Percentiles rank a stretch among this genome's conserved stretches.
Conservation (phyloP, 2,888 invertebrate species). For the Pristionchus mayeri region DNA sequence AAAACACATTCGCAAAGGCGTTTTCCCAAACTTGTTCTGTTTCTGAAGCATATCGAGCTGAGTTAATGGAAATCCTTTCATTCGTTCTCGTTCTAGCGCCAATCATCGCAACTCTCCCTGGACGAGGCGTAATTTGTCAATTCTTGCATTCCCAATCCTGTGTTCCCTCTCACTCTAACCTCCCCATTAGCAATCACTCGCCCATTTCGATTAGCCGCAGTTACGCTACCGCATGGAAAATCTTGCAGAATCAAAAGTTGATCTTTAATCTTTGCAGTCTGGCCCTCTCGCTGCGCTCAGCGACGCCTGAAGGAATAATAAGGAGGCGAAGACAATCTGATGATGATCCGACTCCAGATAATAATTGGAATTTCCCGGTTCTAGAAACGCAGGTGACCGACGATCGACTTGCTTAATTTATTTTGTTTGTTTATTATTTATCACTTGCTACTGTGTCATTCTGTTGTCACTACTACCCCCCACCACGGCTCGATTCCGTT, state of each 20-base stretch:
- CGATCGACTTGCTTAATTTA: background rate
- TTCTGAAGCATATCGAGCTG: too few species aligned
- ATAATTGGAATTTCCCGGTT: constrained; percentile 37
- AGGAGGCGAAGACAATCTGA: background rate
- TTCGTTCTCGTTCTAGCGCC: background rate
- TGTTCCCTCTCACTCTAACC: constrained; percentile 2
- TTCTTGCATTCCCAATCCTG: background rate
- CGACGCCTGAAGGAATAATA: background rate
- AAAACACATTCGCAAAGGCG: too few species aligned
- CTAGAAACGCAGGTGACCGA: constrained; percentile 5
- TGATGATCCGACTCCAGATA: constrained; percentile 9
- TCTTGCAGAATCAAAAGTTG: background rate
- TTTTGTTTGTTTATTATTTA: constrained; percentile 12
- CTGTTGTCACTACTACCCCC: background rate
- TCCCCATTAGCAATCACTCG: background rate
- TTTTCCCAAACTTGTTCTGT: too few species aligned
- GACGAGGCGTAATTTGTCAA: background rate
- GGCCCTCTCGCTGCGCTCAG: constrained; percentile 9
- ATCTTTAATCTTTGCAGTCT: constrained; percentile 20
- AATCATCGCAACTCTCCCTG: background rate
- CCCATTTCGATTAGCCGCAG: background rate
- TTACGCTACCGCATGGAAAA: background rate
- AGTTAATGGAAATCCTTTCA: too few species aligned
- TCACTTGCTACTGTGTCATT: constrained; percentile 30
- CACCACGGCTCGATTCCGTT: background rate